phyloP scores from a whole-genome alignment of 2,113 vertebrate species.

The Crotalus horridus region DNA sequence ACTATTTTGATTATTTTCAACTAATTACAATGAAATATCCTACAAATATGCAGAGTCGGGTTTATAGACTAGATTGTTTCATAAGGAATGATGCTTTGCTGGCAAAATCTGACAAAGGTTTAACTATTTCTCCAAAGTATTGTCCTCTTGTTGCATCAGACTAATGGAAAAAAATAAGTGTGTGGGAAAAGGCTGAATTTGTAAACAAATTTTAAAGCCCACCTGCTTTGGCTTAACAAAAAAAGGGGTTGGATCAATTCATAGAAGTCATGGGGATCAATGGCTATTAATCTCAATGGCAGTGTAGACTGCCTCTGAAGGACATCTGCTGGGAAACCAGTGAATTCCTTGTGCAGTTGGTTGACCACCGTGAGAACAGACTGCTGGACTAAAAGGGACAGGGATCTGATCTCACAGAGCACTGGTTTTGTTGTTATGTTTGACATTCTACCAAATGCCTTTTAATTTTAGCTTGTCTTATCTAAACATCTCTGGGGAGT shows the following conservation, averaged over 20 bases:
- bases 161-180: background rate
- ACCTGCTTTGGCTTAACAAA: background rate
- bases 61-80: background rate
- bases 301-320: background rate
- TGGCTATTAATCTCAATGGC: background rate
- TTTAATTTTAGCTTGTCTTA: conserved; percentile 17
- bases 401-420: background rate
- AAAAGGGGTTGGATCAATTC: background rate
- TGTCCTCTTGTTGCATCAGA: background rate
- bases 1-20: background rate
- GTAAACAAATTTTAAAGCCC: conserved; percentile 5
- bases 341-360: background rate
- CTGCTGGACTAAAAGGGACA: background rate
- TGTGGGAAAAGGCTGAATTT: conserved; percentile 20
- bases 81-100: background rate
- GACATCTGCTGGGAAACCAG: background rate
- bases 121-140: background rate
- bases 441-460: conserved; percentile 1
- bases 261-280: background rate
- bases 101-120: background rate
- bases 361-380: background rate
- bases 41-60: background rate
- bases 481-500: conserved; percentile 12
- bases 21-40: background rate
- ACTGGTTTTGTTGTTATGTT: background rate